phyloP scores from a whole-genome alignment of 2,888 invertebrate species.

The Tetragonisca angustula region DNA sequence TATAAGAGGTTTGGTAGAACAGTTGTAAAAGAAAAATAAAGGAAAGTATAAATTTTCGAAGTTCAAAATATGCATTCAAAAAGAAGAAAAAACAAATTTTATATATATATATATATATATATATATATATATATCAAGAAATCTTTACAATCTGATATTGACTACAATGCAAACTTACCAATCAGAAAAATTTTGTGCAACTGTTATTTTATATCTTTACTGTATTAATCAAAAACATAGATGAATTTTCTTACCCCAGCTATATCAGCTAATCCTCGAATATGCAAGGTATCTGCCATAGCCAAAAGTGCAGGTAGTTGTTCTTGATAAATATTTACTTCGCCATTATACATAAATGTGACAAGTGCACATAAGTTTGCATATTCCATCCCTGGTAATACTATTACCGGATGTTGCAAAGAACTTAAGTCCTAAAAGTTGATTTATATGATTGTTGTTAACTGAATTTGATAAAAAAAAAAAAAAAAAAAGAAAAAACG shows the following conservation, averaged over 20 bases:
- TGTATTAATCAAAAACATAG: conserved; percentile 40
- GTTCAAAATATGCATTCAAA: conserved; percentile 44
- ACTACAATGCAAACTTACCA: conserved; percentile 50
- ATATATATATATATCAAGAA: conserved; percentile 16
- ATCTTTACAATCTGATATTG: conserved; percentile 23
- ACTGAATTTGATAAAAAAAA: not conserved
- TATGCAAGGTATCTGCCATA: conserved; percentile 92
- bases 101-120: not conserved
- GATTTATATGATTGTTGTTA: conserved; percentile 26
- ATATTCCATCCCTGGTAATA: conserved; percentile 89
- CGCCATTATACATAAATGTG: conserved; percentile 95
- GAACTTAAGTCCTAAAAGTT: conserved; percentile 87
- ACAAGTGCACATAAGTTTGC: conserved; percentile 91
- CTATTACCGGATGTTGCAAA: conserved; percentile 89
- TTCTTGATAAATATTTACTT: conserved; percentile 93
- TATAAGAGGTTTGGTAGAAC: conserved; percentile 65
- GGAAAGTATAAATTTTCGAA: conserved; percentile 25
- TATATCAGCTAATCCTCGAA: conserved; percentile 92
- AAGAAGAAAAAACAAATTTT: conserved; percentile 17
- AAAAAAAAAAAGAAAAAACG: not conserved
- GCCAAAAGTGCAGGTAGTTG: conserved; percentile 91
- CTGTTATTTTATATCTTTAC: conserved; percentile 15
- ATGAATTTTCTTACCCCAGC: conserved; percentile 87
- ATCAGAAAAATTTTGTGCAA: conserved; percentile 26
- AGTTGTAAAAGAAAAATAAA: conserved; percentile 45